A percentile compares a stretch with the other conserved stretches of the same genome.
phyloP scores from a whole-genome alignment of 1,140 invertebrate genomes.

The Ceratoteleas bidentatus region DNA sequence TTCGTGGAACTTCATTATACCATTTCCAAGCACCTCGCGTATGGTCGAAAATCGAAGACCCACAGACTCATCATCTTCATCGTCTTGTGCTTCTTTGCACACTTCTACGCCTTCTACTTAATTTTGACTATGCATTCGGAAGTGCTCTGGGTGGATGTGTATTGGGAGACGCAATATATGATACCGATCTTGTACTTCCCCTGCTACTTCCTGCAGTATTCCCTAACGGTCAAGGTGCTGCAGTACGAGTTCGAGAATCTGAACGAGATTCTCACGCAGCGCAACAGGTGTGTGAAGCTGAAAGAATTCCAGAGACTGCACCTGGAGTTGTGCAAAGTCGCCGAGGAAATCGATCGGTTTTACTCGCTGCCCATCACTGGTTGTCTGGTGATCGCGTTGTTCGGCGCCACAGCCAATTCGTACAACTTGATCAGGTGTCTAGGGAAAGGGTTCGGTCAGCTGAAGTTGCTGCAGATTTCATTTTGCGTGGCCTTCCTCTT shows the following conservation, averaged over 20 bases:
- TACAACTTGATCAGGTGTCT: too few species aligned
- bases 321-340: not conserved
- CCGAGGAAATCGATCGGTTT: not conserved
- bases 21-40: not conserved
- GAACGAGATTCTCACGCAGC: not conserved
- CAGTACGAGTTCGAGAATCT: constrained; percentile 5
- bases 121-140: not conserved
- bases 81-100: not conserved
- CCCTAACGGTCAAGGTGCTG: not conserved
- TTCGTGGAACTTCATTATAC: constrained; percentile 1
- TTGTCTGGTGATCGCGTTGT: not conserved
- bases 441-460: too few species aligned
- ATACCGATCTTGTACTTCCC: not conserved
- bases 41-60: not conserved
- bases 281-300: not conserved
- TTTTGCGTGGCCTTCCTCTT: too few species aligned
- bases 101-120: not conserved
- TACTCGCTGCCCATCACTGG: not conserved
- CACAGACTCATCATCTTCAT: not conserved
- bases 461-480: too few species aligned
- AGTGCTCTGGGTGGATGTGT: not conserved
- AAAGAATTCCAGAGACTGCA: not conserved
- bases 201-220: not conserved
- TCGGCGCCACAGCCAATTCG: not conserved
- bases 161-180: not conserved